A percentile compares a stretch with the other conserved stretches of the same genome.
phyloP scores from a whole-genome alignment of 2,113 vertebrate genomes.

The Dasyurus viverrinus region DNA sequence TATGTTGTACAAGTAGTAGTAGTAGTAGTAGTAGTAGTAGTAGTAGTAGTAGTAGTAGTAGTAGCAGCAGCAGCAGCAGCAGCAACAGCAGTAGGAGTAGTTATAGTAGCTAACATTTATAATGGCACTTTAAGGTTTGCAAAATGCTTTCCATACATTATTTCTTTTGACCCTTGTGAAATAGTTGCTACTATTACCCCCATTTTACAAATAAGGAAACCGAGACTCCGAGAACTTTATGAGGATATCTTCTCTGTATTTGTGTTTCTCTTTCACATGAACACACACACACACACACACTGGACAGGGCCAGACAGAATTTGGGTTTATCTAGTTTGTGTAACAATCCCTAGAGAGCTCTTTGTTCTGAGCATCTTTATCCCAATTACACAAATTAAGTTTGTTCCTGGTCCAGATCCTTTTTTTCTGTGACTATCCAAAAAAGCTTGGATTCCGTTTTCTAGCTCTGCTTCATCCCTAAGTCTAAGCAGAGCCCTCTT shows the following conservation, averaged over 20 bases:
- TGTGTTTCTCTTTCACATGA: no score
- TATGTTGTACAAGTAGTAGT: no score
- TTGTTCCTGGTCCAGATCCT: background rate
- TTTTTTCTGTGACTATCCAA: background rate
- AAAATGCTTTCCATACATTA: background rate
- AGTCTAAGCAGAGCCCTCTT: background rate
- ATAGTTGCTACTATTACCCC: background rate
- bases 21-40: no score
- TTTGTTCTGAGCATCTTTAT: background rate
- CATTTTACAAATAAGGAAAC: background rate
- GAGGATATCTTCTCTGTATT: background rate
- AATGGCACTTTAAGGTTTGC: background rate
- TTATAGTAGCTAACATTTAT: background rate
- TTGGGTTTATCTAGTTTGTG: background rate
- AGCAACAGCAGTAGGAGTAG: background rate
- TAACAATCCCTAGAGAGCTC: background rate
- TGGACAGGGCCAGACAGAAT: background rate
- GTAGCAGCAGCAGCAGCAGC: background rate
- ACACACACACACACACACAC: background rate
- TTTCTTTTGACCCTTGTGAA: background rate
- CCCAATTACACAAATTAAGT: background rate
- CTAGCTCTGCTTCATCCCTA: background rate
- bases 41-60: background rate
- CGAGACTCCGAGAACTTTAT: background rate
- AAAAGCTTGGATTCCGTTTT: background rate